phyloP scores from a whole-genome alignment of 2,797 vertebrate species.

The Enteromius thamalakanensis region DNA sequence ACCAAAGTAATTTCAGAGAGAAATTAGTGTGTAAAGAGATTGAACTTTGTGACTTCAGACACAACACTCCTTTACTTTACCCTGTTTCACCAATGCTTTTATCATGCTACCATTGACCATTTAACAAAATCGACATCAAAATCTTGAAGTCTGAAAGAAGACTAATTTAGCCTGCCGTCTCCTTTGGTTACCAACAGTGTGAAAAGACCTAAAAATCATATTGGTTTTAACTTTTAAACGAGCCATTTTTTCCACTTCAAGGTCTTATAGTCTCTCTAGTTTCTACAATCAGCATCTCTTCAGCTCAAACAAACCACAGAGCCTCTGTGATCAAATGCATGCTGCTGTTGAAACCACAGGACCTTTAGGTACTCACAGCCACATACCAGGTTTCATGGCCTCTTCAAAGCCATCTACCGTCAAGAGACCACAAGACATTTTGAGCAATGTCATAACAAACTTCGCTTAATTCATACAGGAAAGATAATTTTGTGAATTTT shows the following conservation, averaged over 20 bases:
- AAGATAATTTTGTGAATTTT: constrained; percentile 10
- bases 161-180: not conserved
- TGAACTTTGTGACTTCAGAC: constrained; percentile 13
- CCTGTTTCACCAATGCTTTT: constrained; percentile 7
- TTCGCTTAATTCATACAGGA: constrained; percentile 2
- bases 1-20: constrained; percentile 11
- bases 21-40: not conserved
- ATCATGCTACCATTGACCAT: not conserved
- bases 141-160: constrained; percentile 12
- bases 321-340: constrained; percentile 24
- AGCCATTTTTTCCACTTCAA: constrained; percentile 18
- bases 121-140: not conserved
- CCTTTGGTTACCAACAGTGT: not conserved
- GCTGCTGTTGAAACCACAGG: not conserved
- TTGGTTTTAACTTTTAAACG: constrained; percentile 21
- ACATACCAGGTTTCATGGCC: constrained; percentile 29
- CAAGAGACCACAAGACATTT: constrained; percentile 36
- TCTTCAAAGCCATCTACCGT: constrained; percentile 18
- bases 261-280: constrained; percentile 13
- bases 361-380: not conserved
- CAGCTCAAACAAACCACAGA: constrained; percentile 24
- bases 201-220: not conserved
- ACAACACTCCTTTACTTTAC: not conserved
- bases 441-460: constrained; percentile 36
- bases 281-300: constrained; percentile 45